Evolutionary conservation across 2,797 vertebrate species (phyloP), one percentile per base, ranked within the genome.

Genomic region (Rhyacichthys aspro): DNA sequence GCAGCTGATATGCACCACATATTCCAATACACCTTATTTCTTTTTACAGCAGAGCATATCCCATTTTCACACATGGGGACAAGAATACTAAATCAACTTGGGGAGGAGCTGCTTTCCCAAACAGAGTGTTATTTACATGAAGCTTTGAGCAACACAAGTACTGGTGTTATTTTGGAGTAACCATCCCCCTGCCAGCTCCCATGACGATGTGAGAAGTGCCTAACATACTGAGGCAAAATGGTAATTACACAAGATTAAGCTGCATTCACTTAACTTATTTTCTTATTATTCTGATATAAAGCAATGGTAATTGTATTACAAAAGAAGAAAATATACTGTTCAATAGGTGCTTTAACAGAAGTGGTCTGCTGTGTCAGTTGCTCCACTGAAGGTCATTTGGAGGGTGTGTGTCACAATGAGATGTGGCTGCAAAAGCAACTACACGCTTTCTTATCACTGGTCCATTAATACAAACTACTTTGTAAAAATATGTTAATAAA

Each of bases 321-420:
- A 39, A 39, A 39, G 47, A 32, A 12, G 9, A 36, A 55, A 67
- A 47, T 62, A 33, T 15, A 73, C 65, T 76, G 81, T 83, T 81
- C 74, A 67, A 81, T 79, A 50, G 63, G 52, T 3, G 44, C 57
- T 69, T 69, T 59, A 83, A 70, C 52, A 73, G 45, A 72, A 58
- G 71, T 48, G 70, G 56, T 59, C 75, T 47, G 44, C 28, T 67
- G 74, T 70, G 72, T 50, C 45, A 32, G 43, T 81, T 72, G 74
- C 77, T 77, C 59, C 62, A 70, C 42, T 78, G 80, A 90, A 91
- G 88, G 89, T 90, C 85, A 86, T 75, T 72, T 88, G 43, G 65
- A 89, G 87, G 84, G 60, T 76, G 63, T 59, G 49, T 62, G 76
- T 66, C 67, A 78, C 63, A 50, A 68, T 61, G 54, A 77, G 58